Percentiles rank a stretch among this genome's conserved stretches.
Evolutionary conservation across 2,113 vertebrate genomes (phyloP).

Genomic region (Rhabdornis inornatus): DNA sequence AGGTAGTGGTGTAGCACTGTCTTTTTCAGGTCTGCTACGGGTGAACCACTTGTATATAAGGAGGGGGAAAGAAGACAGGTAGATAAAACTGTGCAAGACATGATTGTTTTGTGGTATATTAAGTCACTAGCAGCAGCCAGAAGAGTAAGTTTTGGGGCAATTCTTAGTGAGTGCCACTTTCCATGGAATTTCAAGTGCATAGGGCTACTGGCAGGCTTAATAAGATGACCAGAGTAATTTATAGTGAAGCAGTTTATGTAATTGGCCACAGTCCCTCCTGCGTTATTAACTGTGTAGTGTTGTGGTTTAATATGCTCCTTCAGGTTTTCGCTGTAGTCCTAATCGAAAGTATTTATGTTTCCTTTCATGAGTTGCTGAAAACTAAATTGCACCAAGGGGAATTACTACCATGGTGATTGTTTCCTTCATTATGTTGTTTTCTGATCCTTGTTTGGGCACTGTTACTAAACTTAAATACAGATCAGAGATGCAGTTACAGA

Average conservation of each 20-base stretch:
- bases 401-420: neutral
- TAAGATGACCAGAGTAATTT: neutral
- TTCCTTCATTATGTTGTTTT: neutral
- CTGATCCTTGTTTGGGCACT: neutral
- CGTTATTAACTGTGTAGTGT: neutral
- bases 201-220: neutral
- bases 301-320: neutral
- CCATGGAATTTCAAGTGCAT: neutral
- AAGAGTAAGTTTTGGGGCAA: neutral
- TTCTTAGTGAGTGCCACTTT: neutral
- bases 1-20: neutral
- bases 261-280: neutral
- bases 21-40: neutral
- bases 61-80: neutral
- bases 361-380: neutral
- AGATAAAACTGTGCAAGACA: neutral
- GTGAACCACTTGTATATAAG: neutral
- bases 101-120: neutral
- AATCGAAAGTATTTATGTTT: neutral
- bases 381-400: neutral
- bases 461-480: neutral
- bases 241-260: neutral
- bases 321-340: neutral
- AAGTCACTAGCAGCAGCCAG: neutral
- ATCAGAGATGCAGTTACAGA: neutral